A percentile compares a stretch with the other conserved stretches of the same genome.
phyloP scores from a whole-genome alignment of 2,888 invertebrate genomes.

The Cosmia pyralina region DNA sequence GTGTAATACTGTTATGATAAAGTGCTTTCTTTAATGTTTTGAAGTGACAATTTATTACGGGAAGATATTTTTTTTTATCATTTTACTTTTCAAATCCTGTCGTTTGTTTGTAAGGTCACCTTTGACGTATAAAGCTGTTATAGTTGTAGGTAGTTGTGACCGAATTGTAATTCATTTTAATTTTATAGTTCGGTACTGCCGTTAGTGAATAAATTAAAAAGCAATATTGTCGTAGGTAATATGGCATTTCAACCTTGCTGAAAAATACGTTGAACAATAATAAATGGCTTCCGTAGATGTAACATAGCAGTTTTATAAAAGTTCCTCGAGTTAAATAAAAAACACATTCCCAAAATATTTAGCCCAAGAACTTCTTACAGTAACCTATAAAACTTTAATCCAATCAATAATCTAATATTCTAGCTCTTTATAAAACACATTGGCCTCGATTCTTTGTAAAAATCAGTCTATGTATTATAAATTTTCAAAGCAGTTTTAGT shows the following conservation, averaged over 20 bases:
- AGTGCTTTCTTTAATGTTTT: conserved; percentile 31
- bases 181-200: not conserved
- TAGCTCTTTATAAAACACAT: conserved; percentile 47
- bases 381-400: conserved; percentile 3
- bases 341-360: not conserved
- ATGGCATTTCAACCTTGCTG: not conserved
- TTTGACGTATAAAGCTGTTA: conserved; percentile 16
- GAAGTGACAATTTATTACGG: conserved; percentile 35
- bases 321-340: not conserved
- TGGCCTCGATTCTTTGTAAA: conserved; percentile 67
- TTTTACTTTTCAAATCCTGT: not conserved
- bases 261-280: not conserved
- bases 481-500: conserved; percentile 66
- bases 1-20: not conserved
- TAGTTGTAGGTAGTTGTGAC: not conserved
- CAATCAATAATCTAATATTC: conserved; percentile 34
- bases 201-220: not conserved
- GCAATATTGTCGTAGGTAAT: not conserved
- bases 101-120: conserved; percentile 7
- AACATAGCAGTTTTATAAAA: not conserved
- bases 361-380: not conserved
- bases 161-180: not conserved
- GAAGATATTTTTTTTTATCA: not conserved
- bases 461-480: conserved; percentile 64
- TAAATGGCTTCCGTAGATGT: not conserved